Evolutionary conservation across 2,113 vertebrate species (phyloP).

Genomic region (Apaloderma vittatum): DNA sequence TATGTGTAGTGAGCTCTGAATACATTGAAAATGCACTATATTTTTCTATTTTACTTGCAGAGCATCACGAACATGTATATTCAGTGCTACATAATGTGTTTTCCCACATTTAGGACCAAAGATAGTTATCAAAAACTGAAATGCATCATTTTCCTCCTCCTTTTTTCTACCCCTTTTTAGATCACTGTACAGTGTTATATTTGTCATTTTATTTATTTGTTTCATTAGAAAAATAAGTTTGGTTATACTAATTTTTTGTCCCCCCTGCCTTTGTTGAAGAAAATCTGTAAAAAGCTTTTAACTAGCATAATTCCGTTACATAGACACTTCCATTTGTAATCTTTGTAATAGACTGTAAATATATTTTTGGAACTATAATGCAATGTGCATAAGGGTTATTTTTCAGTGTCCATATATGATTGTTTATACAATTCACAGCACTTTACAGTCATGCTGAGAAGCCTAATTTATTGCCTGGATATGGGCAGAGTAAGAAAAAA

Average conservation of each 20-base stretch:
- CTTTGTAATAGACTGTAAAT: conserved; percentile 99
- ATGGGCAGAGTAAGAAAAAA: conserved; percentile 79
- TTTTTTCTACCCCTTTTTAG: conserved; percentile 75
- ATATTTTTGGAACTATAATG: conserved; percentile 99
- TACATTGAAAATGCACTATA: conserved; percentile 99
- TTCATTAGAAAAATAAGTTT: conserved; percentile 88
- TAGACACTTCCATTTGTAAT: conserved; percentile 99
- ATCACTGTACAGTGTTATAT: conserved; percentile 93
- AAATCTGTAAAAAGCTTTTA: conserved; percentile 92
- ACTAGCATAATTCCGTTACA: conserved; percentile 90
- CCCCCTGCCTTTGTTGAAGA: conserved; percentile 78
- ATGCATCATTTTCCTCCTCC: conserved; percentile 74
- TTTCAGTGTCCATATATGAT: conserved; percentile 85
- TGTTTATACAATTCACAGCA: conserved; percentile 84
- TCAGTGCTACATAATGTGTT: conserved; percentile 95
- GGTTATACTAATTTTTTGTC: conserved; percentile 88
- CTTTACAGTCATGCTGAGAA: conserved; percentile 83
- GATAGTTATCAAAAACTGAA: conserved; percentile 91
- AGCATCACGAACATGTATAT: conserved; percentile 93
- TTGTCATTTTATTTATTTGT: conserved; percentile 98
- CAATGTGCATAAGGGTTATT: conserved; percentile 92
- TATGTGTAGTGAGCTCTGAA: conserved; percentile 97
- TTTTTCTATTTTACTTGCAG: conserved; percentile 99
- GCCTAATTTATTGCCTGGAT: conserved; percentile 75
- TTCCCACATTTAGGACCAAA: conserved; percentile 99